Evolutionary conservation across 2,888 invertebrate genomes (phyloP).

Genomic region (Drosophila stalkeri): DNA sequence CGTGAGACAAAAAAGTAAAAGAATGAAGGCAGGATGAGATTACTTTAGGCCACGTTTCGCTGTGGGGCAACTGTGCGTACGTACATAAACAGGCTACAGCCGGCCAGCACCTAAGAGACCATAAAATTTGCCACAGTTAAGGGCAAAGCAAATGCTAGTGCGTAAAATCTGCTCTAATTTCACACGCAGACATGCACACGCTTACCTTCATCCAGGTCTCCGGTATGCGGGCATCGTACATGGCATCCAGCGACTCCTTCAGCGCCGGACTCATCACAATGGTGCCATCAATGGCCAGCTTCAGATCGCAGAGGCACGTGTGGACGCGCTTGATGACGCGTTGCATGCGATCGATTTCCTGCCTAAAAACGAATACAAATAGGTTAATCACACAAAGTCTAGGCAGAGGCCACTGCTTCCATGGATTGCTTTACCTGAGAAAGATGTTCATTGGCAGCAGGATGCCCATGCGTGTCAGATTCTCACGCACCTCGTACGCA

Average conservation of each 20-base stretch:
- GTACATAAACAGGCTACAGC: slow-evolving; percentile 43
- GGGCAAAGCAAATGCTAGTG: slow-evolving; percentile 36
- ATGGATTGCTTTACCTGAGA: slow-evolving; percentile 86
- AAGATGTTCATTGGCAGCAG: slow-evolving; percentile 98
- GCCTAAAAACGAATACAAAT: slow-evolving; percentile 84
- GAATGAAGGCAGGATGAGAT: slow-evolving; percentile 51
- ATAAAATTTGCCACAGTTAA: slow-evolving; percentile 53
- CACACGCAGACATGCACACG: slow-evolving; percentile 4
- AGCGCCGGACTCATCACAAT: slow-evolving; percentile 98
- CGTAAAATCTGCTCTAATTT: slow-evolving; percentile 35
- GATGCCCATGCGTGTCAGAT: slow-evolving; percentile 95
- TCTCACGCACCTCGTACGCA: slow-evolving; percentile 95
- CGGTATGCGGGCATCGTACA: slow-evolving; percentile 98
- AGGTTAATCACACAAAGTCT: slow-evolving; percentile 11
- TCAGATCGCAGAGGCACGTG: slow-evolving; percentile 93
- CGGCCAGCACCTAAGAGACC: slow-evolving; percentile 49
- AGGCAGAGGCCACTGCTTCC: not conserved
- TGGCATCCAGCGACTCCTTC: slow-evolving; percentile 95
- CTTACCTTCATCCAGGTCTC: slow-evolving; percentile 94
- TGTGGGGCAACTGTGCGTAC: slow-evolving; percentile 30
- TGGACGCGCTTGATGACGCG: slow-evolving; percentile 92
- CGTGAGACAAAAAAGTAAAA: slow-evolving; percentile 63
- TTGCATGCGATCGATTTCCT: slow-evolving; percentile 94
- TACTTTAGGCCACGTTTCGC: slow-evolving; percentile 49
- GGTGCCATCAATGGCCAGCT: slow-evolving; percentile 98